These are phyloP conservation scores for Melanotaenia boesemani DNA, from an alignment of 2,797 vertebrate genomes.

Conservation along the genomic window DNA sequence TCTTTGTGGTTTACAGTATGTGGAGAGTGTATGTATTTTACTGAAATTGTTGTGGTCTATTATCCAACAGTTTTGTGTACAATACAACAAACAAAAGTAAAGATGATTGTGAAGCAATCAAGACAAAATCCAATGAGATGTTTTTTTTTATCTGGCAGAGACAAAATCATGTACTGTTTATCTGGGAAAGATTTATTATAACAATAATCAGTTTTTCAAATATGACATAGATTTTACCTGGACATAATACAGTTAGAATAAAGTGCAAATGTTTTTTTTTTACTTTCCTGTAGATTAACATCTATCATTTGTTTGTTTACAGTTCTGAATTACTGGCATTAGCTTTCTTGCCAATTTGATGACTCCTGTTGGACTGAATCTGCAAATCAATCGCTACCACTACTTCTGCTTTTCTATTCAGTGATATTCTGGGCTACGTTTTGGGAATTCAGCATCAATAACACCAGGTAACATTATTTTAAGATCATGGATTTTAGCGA, in stretches of 20 bases:
- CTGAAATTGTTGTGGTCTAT: background rate
- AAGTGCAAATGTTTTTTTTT: background rate
- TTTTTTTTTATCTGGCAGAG: no score
- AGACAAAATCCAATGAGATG: no score
- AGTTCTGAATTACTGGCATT: background rate
- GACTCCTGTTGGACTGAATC: slow-evolving; percentile 2
- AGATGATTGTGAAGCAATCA: no score
- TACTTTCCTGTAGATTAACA: background rate
- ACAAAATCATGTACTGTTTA: background rate
- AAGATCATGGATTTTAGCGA: slow-evolving; percentile 31
- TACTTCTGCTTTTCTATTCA: slow-evolving; percentile 10
- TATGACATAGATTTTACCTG: no score
- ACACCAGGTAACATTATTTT: slow-evolving; percentile 30
- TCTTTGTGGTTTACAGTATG: background rate
- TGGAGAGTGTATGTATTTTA: background rate
- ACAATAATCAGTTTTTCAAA: no score
- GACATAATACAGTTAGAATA: background rate
- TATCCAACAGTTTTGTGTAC: background rate
- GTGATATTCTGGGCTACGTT: background rate
- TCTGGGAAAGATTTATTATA: no score
- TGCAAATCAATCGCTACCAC: background rate
- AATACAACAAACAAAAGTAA: no score
- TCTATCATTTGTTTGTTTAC: background rate
- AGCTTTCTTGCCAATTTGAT: background rate
- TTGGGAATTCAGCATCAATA: slow-evolving; percentile 20